A percentile compares a stretch with the other conserved stretches of the same genome.
phyloP scores from a whole-genome alignment of 2,113 vertebrate genomes.

The Sciurus niger region DNA sequence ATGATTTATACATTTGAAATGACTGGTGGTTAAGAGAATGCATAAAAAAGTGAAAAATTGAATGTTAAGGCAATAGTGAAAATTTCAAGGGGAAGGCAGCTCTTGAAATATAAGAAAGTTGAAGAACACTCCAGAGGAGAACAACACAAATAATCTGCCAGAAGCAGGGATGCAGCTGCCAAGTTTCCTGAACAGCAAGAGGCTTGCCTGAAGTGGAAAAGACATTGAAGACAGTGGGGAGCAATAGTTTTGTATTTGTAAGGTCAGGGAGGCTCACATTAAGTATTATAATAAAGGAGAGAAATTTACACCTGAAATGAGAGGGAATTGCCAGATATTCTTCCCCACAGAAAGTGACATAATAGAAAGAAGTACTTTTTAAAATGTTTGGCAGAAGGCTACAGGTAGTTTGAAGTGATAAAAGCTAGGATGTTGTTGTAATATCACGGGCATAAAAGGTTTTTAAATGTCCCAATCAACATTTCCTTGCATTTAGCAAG shows the following conservation, averaged over 20 bases:
- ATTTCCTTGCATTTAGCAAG: neutral
- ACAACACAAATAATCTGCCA: neutral
- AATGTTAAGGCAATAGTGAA: neutral
- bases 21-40: conserved; percentile 16
- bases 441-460: too few species aligned
- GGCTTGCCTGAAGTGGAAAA: neutral
- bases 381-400: neutral
- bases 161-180: neutral
- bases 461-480: neutral
- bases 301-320: neutral
- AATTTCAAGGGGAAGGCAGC: neutral
- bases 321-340: neutral
- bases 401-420: too few species aligned
- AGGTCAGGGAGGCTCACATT: too few species aligned
- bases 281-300: neutral
- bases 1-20: neutral
- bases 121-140: conserved; percentile 3
- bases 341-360: neutral
- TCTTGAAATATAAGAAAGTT: conserved; percentile 31
- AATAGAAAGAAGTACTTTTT: neutral
- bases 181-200: neutral
- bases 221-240: rapidly evolving
- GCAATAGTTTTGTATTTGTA: neutral
- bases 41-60: conserved; percentile 41
- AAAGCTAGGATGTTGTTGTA: neutral